Evolutionary conservation across 2,113 vertebrate genomes (phyloP), one percentile per base, ranked within the genome.

Genomic region (Genyomyrus donnyi): DNA sequence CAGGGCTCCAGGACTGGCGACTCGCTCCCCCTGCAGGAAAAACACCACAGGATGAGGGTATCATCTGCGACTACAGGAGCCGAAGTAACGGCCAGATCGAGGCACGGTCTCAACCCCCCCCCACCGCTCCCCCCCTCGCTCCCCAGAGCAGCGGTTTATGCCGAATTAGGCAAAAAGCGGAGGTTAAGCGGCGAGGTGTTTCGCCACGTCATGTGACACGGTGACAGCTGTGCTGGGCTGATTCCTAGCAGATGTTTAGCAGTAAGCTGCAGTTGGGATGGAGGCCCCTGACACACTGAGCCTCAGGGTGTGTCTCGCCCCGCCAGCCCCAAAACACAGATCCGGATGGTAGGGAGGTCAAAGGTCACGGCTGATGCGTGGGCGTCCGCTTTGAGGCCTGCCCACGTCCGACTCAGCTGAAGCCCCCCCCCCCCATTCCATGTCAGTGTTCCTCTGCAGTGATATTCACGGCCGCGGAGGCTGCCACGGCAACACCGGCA

Each of bases 141-240:
- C 62, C 62, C 83, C 83, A 85, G 13, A 85, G 45, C 83, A 85
- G 21, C 19, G 91, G 92, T 93, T 90, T 90, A 90, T 89, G 91
- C 91, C 90, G 70, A 88, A 91, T 90, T 88, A 45, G 31, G 90
- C 89, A 86, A 87, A 90, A 56, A 42, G 70, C 35, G 21, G 39
- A 90, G 52, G 87, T 80, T 42, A 87, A 56, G 45, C 86, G 53
- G 21, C 24, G 19, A 89, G 31, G 27, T 83, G 24, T 52, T 80
- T 52, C 49, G 35, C 35, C 27, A 7, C 49, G 21, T 48, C 13
- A 66, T 49, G 19, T 24, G 88, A 89, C 31, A 49, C 3, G 17
- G 48, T 39, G 49, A 52, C 66, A 52, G 66, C 42, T 89, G 46
- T 27, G n/a, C 62, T 35, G 42, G 58, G 17, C 24, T 21, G 35